These are phyloP conservation scores for Sinelater perroti DNA, from an alignment of 2,888 invertebrate genomes.

Conservation along the genomic window DNA sequence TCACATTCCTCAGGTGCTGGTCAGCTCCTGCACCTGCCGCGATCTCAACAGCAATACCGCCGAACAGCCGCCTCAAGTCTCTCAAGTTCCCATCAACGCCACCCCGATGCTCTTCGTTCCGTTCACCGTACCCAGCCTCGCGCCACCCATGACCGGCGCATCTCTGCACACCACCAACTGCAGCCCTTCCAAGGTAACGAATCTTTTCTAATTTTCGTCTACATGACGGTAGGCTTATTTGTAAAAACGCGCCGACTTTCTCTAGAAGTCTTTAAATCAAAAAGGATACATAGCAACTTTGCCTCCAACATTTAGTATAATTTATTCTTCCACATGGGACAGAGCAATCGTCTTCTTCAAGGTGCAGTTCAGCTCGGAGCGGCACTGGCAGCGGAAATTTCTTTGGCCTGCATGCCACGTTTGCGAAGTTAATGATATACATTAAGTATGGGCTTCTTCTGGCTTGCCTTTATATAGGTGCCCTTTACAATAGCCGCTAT, in stretches of 20 bases:
- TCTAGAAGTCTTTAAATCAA: too few relatives aligned
- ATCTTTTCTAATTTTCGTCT: constrained; percentile 6
- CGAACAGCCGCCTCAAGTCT: constrained; percentile 36
- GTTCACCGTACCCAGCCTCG: constrained; percentile 60
- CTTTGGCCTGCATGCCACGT: constrained; percentile 50
- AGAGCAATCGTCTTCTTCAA: too few relatives aligned
- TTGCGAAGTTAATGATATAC: constrained; percentile 14
- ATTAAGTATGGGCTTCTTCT: constrained; percentile 12
- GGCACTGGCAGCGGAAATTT: constrained; percentile 50
- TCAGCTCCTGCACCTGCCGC: constrained; percentile 55
- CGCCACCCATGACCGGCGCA: constrained; percentile 57
- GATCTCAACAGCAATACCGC: constrained; percentile 48
- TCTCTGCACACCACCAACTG: constrained; percentile 58
- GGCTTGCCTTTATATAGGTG: constrained; percentile 7
- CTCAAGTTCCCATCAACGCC: constrained; percentile 47
- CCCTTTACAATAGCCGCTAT: constrained; percentile 14
- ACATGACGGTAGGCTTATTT: too few relatives aligned
- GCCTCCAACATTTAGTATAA: too few relatives aligned
- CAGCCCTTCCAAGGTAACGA: constrained; percentile 59
- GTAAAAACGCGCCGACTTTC: too few relatives aligned
- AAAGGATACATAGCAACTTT: too few relatives aligned
- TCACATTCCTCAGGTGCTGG: constrained; percentile 52
- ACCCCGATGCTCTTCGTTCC: constrained; percentile 64
- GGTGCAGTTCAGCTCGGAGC: not conserved
- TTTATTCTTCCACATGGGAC: too few relatives aligned